phyloP scores from a whole-genome alignment of 92 coral and sea anemone genomes.

The Ricordea florida region DNA sequence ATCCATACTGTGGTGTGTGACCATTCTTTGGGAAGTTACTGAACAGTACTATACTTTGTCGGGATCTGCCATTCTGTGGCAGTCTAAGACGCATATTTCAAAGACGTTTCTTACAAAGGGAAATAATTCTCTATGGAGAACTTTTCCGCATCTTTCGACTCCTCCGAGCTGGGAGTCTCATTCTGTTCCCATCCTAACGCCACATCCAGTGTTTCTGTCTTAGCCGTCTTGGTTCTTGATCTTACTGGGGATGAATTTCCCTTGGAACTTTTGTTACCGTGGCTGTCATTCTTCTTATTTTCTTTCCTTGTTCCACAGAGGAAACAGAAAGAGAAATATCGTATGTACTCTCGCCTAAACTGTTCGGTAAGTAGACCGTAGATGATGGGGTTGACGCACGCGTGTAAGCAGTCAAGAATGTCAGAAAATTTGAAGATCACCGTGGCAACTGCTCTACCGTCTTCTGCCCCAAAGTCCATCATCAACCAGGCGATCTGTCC shows the following conservation, averaged over 20 bases:
- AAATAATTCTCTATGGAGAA: no score
- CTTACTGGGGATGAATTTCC: neutral
- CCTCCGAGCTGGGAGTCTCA: no score
- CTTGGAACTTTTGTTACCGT: neutral
- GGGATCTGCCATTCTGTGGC: no score
- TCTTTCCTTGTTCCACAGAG: neutral
- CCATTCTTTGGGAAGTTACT: no score
- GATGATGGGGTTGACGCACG: constrained; percentile 79
- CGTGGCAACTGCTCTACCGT: neutral
- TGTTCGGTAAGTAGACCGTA: constrained; percentile 75
- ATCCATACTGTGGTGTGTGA: no score
- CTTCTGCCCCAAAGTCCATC: constrained; percentile 57
- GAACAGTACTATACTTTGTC: no score
- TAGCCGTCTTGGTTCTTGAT: neutral
- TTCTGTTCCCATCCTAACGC: no score
- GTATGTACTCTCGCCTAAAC: constrained; percentile 69
- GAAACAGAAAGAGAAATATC: constrained; percentile 15
- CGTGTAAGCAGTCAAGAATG: constrained; percentile 69
- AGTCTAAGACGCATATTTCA: no score
- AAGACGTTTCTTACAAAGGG: no score
- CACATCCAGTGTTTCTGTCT: no score
- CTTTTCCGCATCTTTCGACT: no score
- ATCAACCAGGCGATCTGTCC: constrained; percentile 84
- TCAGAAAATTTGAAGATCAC: constrained; percentile 47
- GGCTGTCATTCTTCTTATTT: neutral